These are phyloP conservation scores for Colletes latitarsis DNA, from an alignment of 1,140 invertebrate species.

Conservation along the genomic window DNA sequence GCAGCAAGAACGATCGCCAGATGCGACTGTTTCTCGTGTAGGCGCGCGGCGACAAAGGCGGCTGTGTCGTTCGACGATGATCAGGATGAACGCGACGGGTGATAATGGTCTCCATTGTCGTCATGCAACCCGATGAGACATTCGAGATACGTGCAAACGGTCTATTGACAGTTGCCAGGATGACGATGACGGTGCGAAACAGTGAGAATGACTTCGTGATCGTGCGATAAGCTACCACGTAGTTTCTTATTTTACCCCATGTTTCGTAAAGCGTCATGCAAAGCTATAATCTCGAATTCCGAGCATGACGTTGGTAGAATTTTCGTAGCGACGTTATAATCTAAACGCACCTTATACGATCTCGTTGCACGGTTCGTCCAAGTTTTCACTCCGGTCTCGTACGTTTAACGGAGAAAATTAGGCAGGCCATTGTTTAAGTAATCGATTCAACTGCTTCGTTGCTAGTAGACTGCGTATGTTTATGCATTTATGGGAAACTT, in stretches of 20 bases:
- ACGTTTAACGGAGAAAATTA: background rate
- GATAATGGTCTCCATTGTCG: constrained; percentile 59
- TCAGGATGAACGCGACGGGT: constrained; percentile 51
- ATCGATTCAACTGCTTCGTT: too few species aligned
- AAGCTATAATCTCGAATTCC: constrained; percentile 27
- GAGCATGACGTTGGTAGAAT: constrained; percentile 10
- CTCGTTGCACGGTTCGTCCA: background rate
- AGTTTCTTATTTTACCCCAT: constrained; percentile 27
- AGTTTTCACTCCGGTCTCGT: background rate
- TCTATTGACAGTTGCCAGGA: constrained; percentile 56
- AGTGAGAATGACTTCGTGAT: constrained; percentile 48
- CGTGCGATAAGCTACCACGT: constrained; percentile 50
- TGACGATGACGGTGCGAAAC: constrained; percentile 52
- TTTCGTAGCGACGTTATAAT: constrained; percentile 32
- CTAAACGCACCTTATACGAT: constrained; percentile 1
- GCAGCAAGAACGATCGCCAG: background rate
- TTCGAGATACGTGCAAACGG: constrained; percentile 51
- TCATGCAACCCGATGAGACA: constrained; percentile 52
- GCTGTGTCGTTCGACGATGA: constrained; percentile 16
- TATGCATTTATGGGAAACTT: too few species aligned
- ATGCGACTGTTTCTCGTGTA: background rate
- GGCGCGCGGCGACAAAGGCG: background rate
- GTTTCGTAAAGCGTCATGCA: constrained; percentile 38
- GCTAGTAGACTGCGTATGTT: too few species aligned
- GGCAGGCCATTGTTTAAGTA: too few species aligned